Evolutionary conservation across 2,888 invertebrate species (phyloP).

Genomic region (Chymomyza fuscimana): DNA sequence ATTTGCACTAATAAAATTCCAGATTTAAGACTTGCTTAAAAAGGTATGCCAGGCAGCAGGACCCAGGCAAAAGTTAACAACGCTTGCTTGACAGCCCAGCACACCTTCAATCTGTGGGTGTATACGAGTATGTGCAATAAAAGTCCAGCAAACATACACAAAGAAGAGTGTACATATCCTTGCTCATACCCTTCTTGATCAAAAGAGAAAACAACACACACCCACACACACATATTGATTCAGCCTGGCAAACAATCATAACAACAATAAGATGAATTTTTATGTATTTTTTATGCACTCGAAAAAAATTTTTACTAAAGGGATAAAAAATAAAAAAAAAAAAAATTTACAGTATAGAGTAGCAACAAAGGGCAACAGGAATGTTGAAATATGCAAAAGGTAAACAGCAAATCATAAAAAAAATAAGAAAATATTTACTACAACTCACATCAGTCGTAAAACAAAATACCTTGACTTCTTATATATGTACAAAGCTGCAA

Average conservation of each 20-base stretch:
- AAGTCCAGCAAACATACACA: not conserved
- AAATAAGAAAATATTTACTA: not conserved
- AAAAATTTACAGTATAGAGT: not conserved
- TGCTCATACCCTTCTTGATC: not conserved
- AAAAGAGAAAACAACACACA: not conserved
- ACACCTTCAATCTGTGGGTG: not conserved
- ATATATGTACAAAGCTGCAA: not conserved
- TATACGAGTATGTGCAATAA: not conserved
- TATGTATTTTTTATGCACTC: not conserved
- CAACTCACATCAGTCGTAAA: not conserved
- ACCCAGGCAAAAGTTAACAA: not conserved
- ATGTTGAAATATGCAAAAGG: not conserved
- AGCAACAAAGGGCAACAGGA: slow-evolving; percentile 1
- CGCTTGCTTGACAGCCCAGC: not conserved
- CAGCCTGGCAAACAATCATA: not conserved
- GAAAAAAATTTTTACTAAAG: not conserved
- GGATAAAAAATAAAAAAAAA: not conserved
- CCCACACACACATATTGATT: not conserved
- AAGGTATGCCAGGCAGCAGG: not conserved
- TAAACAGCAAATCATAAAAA: not conserved
- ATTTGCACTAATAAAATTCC: slow-evolving; percentile 6
- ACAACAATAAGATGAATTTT: not conserved
- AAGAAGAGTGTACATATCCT: not conserved
- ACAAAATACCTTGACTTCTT: not conserved
- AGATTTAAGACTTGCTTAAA: not conserved